Conservation (phyloP, 1,140 invertebrate genomes). For the Drosophila tristis region DNA sequence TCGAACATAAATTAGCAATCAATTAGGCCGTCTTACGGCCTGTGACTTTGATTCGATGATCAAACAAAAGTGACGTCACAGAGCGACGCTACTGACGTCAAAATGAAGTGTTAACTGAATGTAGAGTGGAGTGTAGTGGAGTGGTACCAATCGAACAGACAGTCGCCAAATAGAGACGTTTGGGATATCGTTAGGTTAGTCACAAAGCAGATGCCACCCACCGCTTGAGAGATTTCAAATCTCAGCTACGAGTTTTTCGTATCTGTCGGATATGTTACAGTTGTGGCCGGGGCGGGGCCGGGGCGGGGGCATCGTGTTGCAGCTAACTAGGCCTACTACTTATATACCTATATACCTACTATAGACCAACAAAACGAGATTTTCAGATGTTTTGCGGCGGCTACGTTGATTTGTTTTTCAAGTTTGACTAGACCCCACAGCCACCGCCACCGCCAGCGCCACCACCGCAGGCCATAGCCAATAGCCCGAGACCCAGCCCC, state of each 20-base stretch:
- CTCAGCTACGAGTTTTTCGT: neutral
- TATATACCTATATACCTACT: neutral
- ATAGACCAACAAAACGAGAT: slow-evolving; percentile 34
- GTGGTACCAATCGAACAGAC: slow-evolving; percentile 12
- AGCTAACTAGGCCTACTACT: slow-evolving; percentile 27
- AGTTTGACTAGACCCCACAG: slow-evolving; percentile 39
- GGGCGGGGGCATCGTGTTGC: slow-evolving; percentile 11
- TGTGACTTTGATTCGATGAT: slow-evolving; percentile 4
- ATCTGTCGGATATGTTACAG: neutral
- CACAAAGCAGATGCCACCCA: slow-evolving; percentile 1
- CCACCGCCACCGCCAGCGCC: neutral
- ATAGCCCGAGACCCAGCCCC: neutral
- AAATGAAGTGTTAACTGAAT: slow-evolving; percentile 1
- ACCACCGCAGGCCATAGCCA: neutral
- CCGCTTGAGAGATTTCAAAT: slow-evolving; percentile 16
- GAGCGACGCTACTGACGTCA: slow-evolving; percentile 38
- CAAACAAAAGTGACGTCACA: slow-evolving; percentile 52
- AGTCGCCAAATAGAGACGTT: slow-evolving; percentile 22
- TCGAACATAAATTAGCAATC: slow-evolving; percentile 59
- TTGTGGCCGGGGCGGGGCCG: neutral
- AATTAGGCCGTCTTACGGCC: slow-evolving; percentile 25
- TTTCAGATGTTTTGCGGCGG: slow-evolving; percentile 24
- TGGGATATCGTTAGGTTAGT: neutral
- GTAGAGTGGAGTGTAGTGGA: slow-evolving; percentile 2
- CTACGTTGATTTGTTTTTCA: slow-evolving; percentile 53